These are phyloP conservation scores for Ptychobarbus kaznakovi DNA, from an alignment of 2,797 vertebrate genomes.

Conservation along the genomic window DNA sequence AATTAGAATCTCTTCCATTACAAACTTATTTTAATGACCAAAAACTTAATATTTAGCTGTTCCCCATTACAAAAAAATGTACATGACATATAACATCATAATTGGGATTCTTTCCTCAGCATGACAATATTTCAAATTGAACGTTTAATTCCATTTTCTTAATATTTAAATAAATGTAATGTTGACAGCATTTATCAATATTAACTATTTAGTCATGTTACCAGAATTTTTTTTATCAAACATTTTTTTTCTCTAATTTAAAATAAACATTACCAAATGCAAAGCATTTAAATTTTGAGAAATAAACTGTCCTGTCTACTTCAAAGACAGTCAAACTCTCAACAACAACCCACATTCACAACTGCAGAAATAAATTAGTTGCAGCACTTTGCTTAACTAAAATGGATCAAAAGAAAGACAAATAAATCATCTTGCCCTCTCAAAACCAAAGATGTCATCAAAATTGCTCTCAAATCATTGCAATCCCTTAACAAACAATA, in stretches of 20 bases:
- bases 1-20: not conserved
- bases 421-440: not conserved
- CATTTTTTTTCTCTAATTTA: not conserved
- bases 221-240: not conserved
- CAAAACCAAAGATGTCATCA: slow-evolving; percentile 12
- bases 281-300: not conserved
- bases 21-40: not conserved
- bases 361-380: slow-evolving; percentile 19
- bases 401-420: not conserved
- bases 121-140: not conserved
- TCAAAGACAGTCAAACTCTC: not conserved
- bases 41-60: not conserved
- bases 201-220: not conserved
- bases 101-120: not conserved
- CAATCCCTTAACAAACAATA: slow-evolving; percentile 1
- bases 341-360: not conserved
- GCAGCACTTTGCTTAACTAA: not conserved
- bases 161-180: not conserved
- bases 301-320: not conserved
- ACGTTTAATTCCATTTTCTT: not conserved
- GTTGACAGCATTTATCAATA: not conserved
- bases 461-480: not conserved
- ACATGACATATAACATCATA: not conserved
- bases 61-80: not conserved
- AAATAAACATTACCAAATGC: not conserved